phyloP scores from a whole-genome alignment of 1,140 invertebrate genomes.

The Leptonema lineaticorne region DNA sequence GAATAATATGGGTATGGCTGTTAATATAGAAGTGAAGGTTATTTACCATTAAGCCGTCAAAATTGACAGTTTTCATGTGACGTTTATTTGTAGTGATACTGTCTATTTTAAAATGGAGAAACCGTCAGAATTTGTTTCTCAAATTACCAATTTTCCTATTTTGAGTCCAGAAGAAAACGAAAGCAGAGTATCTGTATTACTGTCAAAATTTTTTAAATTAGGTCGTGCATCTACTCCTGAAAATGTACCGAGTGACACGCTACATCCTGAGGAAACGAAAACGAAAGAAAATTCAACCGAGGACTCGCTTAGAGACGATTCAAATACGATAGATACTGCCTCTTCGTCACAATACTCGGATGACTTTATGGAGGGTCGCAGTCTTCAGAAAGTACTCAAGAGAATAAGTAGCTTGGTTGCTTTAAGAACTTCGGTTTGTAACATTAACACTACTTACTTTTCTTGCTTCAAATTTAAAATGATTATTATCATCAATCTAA shows the following conservation, averaged over 20 bases:
- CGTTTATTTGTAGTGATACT: no score
- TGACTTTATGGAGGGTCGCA: constrained; percentile 61
- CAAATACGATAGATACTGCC: background rate
- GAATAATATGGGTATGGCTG: no score
- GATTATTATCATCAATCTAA: no score
- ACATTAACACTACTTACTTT: constrained; percentile 35
- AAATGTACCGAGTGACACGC: constrained; percentile 9
- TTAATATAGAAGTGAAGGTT: no score
- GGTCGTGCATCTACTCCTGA: constrained; percentile 49
- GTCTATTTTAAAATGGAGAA: constrained; percentile 36
- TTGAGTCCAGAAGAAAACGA: constrained; percentile 52
- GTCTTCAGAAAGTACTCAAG: constrained; percentile 76
- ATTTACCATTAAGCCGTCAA: no score
- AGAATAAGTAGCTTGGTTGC: constrained; percentile 78
- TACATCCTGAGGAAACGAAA: background rate
- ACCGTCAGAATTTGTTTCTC: constrained; percentile 41
- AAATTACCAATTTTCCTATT: constrained; percentile 53
- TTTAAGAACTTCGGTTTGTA: constrained; percentile 69
- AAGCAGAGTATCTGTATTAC: constrained; percentile 52
- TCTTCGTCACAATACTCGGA: constrained; percentile 43
- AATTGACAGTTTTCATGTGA: no score
- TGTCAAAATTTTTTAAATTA: constrained; percentile 55
- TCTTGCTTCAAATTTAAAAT: no score
- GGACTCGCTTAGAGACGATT: constrained; percentile 9
- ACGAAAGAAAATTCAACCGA: background rate